Conservation (phyloP, 2,888 invertebrate species). For the Tiphia femorata region DNA sequence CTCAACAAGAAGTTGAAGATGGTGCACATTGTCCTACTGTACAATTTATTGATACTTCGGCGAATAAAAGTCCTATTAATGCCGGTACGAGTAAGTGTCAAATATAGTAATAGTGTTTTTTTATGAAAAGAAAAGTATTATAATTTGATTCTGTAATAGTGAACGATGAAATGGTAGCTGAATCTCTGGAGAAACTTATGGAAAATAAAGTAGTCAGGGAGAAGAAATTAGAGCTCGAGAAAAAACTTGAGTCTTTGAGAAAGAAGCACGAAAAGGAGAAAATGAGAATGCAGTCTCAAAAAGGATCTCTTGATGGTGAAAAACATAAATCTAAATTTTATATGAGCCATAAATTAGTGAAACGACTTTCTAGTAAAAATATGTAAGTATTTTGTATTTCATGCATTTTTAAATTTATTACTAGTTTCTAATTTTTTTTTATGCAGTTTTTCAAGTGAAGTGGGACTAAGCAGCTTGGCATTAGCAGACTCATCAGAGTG, state of each 20-base stretch:
- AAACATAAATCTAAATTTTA: slow-evolving; percentile 80
- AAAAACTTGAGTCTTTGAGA: slow-evolving; percentile 85
- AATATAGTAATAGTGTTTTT: not conserved
- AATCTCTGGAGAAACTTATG: slow-evolving; percentile 83
- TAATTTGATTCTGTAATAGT: slow-evolving; percentile 36
- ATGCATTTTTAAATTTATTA: not conserved
- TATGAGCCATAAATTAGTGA: slow-evolving; percentile 81
- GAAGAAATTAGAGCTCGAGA: slow-evolving; percentile 85
- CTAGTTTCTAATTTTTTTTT: slow-evolving; percentile 9
- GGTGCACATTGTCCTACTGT: slow-evolving; percentile 42
- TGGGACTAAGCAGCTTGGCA: slow-evolving; percentile 51
- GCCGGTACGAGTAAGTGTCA: slow-evolving; percentile 56
- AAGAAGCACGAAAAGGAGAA: slow-evolving; percentile 83
- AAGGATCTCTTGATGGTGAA: slow-evolving; percentile 75
- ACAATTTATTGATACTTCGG: slow-evolving; percentile 48
- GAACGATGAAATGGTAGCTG: slow-evolving; percentile 76
- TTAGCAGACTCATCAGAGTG: slow-evolving; percentile 69
- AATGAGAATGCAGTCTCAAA: slow-evolving; percentile 72
- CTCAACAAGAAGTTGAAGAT: slow-evolving; percentile 57
- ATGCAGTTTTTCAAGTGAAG: slow-evolving; percentile 59
- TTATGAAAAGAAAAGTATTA: not conserved
- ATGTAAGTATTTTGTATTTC: slow-evolving; percentile 74
- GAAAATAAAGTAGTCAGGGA: slow-evolving; percentile 87
- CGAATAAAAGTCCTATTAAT: slow-evolving; percentile 59
- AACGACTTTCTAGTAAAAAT: slow-evolving; percentile 82